Percentiles rank a stretch among this genome's conserved stretches.
Conservation (phyloP, 2,888 invertebrate genomes). For the Malthinus seriepunctatus region DNA sequence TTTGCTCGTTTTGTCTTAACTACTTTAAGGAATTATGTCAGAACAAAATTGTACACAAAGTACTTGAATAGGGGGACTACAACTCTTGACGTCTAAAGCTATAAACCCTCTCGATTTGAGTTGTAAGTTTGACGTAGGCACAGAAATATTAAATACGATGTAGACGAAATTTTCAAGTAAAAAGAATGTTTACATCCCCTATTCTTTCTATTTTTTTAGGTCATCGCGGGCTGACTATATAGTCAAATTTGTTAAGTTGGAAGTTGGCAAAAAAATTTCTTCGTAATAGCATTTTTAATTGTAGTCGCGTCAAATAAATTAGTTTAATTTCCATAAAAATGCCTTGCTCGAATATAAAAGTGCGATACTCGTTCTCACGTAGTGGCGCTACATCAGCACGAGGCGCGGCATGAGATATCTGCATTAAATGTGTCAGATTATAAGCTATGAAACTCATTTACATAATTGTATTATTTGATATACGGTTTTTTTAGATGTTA, state of each 20-base stretch:
- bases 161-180: conserved; percentile 10
- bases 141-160: conserved; percentile 27
- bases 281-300: conserved; percentile 38
- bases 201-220: too few relatives aligned
- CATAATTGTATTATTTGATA: conserved; percentile 43
- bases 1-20: conserved; percentile 25
- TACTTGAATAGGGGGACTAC: conserved; percentile 21
- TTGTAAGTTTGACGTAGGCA: conserved; percentile 20
- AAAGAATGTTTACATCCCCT: too few relatives aligned
- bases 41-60: conserved; percentile 25
- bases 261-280: conserved; percentile 19
- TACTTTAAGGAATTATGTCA: conserved; percentile 27
- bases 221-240: not conserved
- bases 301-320: conserved; percentile 44
- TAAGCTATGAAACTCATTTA: conserved; percentile 47
- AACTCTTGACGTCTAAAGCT: conserved; percentile 27
- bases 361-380: conserved; percentile 41
- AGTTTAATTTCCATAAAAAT: conserved; percentile 47
- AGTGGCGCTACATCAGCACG: conserved; percentile 40
- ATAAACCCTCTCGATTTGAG: conserved; percentile 25
- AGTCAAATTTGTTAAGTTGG: conserved; percentile 13
- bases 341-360: conserved; percentile 35
- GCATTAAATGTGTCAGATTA: conserved; percentile 50
- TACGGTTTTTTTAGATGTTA: conserved; percentile 33
- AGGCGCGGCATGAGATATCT: conserved; percentile 41